A percentile compares a stretch with the other conserved stretches of the same genome.
These are phyloP conservation scores for Nycticebus coucang DNA, from an alignment of 2,113 vertebrate species.

Conservation along the genomic window DNA sequence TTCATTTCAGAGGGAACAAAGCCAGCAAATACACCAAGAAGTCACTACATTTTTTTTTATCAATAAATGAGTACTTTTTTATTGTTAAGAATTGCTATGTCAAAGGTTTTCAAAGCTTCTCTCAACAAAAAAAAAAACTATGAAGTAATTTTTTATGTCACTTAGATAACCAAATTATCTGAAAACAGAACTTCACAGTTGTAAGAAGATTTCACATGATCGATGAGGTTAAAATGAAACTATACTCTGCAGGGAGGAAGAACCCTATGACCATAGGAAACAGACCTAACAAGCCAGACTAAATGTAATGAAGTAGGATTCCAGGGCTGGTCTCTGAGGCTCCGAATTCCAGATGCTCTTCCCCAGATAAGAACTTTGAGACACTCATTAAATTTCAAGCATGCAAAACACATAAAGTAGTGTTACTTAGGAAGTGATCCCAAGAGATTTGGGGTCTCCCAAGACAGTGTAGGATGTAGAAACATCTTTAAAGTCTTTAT, in stretches of 20 bases:
- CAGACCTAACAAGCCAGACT: not conserved
- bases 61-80: not conserved
- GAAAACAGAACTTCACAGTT: conserved; percentile 13
- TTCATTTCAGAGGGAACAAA: not conserved
- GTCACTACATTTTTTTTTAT: not conserved
- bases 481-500: not conserved
- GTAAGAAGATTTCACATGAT: not conserved
- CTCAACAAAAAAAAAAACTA: not conserved
- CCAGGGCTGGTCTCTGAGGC: not conserved
- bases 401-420: not conserved
- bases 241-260: not conserved
- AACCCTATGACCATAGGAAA: not conserved
- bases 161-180: conserved; percentile 27
- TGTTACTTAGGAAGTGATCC: not conserved
- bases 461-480: not conserved
- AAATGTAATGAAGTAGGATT: not conserved
- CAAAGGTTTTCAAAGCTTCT: not conserved
- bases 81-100: not conserved
- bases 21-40: not conserved
- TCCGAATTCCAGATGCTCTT: not conserved
- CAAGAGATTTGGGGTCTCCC: not conserved
- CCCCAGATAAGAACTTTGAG: not conserved
- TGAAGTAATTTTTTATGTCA: not conserved
- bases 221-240: conserved; percentile 14
- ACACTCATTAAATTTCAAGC: not conserved